Evolutionary conservation across 2,888 invertebrate species (phyloP).

Genomic region (Thereva nobilitata): DNA sequence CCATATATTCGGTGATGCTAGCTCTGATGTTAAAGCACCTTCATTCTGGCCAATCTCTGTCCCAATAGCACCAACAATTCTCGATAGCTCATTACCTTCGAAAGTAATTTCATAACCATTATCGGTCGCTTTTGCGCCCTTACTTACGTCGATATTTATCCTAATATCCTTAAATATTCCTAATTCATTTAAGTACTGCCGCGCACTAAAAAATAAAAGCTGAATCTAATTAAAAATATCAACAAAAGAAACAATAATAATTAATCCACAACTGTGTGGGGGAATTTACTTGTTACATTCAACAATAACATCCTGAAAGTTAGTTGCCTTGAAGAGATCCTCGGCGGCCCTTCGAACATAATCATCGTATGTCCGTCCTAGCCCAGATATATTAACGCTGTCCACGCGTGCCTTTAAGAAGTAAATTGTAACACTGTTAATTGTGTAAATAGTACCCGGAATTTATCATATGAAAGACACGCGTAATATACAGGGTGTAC

Average conservation of each 20-base stretch:
- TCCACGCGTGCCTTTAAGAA: constrained; percentile 73
- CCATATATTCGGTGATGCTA: constrained; percentile 79
- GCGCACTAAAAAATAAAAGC: constrained; percentile 61
- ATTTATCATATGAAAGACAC: too few relatives aligned
- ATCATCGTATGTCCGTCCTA: constrained; percentile 86
- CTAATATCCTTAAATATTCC: constrained; percentile 88
- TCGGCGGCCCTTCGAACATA: constrained; percentile 77
- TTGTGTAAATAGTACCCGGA: too few relatives aligned
- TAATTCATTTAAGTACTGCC: constrained; percentile 75
- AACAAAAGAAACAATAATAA: constrained; percentile 40
- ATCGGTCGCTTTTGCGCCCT: constrained; percentile 73
- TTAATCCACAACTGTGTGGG: constrained; percentile 5
- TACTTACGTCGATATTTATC: constrained; percentile 85
- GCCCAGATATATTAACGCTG: constrained; percentile 81
- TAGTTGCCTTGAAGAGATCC: constrained; percentile 80
- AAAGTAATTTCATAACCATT: constrained; percentile 84
- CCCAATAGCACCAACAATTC: constrained; percentile 82
- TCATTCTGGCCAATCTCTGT: constrained; percentile 92
- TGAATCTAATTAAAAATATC: constrained; percentile 8
- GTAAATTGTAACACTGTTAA: too few relatives aligned
- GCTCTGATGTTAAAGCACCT: constrained; percentile 71
- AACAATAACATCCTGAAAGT: constrained; percentile 82
- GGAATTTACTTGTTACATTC: constrained; percentile 65
- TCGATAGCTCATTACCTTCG: constrained; percentile 78
- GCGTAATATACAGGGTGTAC: too few relatives aligned